phyloP scores from a whole-genome alignment of 2,888 invertebrate genomes.

The Andrena praecox region DNA sequence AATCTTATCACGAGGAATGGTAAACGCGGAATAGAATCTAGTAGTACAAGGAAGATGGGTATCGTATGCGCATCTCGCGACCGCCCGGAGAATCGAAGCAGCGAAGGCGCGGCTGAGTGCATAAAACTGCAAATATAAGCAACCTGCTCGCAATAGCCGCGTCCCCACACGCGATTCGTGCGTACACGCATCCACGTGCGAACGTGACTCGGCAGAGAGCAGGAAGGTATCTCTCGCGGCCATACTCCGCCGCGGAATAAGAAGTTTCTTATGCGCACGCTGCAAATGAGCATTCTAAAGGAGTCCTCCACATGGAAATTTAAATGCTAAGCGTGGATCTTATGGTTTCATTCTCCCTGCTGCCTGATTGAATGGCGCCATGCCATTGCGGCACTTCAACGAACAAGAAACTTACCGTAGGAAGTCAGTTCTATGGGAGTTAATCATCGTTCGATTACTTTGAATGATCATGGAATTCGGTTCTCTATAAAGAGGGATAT shows the following conservation, averaged over 20 bases:
- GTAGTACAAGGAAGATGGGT: constrained; percentile 5
- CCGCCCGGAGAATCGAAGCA: constrained; percentile 58
- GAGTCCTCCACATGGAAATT: constrained; percentile 24
- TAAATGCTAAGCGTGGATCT: constrained; percentile 14
- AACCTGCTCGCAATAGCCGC: constrained; percentile 72
- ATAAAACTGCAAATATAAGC: constrained; percentile 74
- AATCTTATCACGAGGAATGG: not conserved
- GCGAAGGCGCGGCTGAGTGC: constrained; percentile 70
- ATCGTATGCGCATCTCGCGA: constrained; percentile 22
- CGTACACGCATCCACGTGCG: constrained; percentile 49
- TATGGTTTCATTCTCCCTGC: constrained; percentile 8
- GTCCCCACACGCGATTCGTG: constrained; percentile 51
- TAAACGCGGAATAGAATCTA: not conserved
- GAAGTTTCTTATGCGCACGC: constrained; percentile 43
- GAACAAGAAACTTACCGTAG: too few species aligned
- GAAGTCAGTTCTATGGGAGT: too few species aligned
- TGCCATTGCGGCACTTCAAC: not conserved
- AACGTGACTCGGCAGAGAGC: constrained; percentile 21
- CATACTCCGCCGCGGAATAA: constrained; percentile 40
- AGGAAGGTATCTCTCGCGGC: constrained; percentile 44
- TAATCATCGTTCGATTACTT: too few species aligned
- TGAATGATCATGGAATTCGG: too few species aligned
- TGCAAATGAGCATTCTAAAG: constrained; percentile 52
- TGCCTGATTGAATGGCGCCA: not conserved
- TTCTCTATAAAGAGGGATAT: too few species aligned